These are phyloP conservation scores for Pituophis catenifer DNA, from an alignment of 2,113 vertebrate genomes.

Conservation along the genomic window DNA sequence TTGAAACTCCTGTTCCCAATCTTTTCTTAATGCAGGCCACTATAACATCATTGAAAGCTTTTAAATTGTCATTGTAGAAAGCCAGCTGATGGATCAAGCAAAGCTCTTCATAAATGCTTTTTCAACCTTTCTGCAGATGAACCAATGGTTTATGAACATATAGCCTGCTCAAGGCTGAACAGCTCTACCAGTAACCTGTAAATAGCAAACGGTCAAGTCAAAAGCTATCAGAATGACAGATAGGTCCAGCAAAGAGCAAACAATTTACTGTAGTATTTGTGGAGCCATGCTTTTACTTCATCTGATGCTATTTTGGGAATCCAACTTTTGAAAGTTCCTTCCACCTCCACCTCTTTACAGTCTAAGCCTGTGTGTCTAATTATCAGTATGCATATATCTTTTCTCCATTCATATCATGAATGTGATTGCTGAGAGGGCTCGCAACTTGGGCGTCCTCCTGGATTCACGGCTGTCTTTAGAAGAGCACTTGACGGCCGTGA, in stretches of 20 bases:
- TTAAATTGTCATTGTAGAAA: not conserved
- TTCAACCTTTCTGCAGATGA: not conserved
- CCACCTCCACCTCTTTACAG: not conserved
- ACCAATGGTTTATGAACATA: not conserved
- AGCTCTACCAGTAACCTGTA: not conserved
- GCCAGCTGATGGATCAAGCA: not conserved
- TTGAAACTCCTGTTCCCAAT: not conserved
- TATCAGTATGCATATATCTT: not conserved
- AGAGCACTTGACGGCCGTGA: too few relatives aligned
- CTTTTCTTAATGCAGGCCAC: not conserved
- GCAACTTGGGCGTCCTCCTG: too few relatives aligned
- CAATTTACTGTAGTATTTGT: not conserved
- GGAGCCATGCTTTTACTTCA: not conserved
- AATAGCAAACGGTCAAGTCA: not conserved
- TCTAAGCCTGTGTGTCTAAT: not conserved
- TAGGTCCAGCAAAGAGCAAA: not conserved
- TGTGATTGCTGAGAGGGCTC: not conserved
- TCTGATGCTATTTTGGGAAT: not conserved
- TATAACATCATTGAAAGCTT: not conserved
- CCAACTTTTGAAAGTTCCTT: not conserved
- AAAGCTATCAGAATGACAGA: not conserved
- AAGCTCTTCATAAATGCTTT: not conserved
- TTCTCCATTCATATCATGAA: not conserved
- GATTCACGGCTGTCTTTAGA: too few relatives aligned
- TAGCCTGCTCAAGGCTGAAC: not conserved